Evolutionary conservation across 2,888 invertebrate species (phyloP), one percentile per base, ranked within the genome.

Genomic region (Diachrysia chrysitis): DNA sequence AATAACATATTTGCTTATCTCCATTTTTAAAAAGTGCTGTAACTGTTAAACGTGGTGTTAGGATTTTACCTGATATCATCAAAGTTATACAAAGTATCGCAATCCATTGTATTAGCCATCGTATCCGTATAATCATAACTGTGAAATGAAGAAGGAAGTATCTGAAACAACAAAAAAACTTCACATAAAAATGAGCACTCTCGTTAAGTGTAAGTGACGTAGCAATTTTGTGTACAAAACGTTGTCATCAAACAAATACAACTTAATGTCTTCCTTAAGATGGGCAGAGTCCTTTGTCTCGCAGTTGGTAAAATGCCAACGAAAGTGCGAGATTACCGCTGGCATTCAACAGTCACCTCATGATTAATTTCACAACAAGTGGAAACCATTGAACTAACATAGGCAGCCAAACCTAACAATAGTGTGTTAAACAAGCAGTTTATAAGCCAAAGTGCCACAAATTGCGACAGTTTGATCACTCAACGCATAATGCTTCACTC

Each of bases 81-180:
- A 79, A 83, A 77, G 89, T 79, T 75, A 79, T 72, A 69, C 81
- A 73, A 71, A 89, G 75, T 65, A 73, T 79, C 61, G 88, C 76
- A 62, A 90, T 69, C 74, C 86, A 70, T 81, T 85, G 87, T 63
- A 90, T 81, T 71, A 91, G 88, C 92, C 95, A 95, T 94, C 87
- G 83, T 93, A 89, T 90, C 87, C 94, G 90, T 81, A 93, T 88
- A 86, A 93, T 93, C 95, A 95, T 95, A 85, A 88, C 92, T 90
- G 83, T 66, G 80, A 68, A 71, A 66, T 82, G 85, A 78, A 81
- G 84, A 76, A 87, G 83, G 75, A 83, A 81, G 78, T 78, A 85
- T 73, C 94, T 95, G 92, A 58, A 93, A 93, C 66, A 76, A 78
- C 85, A 89, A 88, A 82, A 69, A 72, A 68, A 79, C 75, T 42